phyloP scores from a whole-genome alignment of 2,113 vertebrate genomes.

The Chrysemys picta region DNA sequence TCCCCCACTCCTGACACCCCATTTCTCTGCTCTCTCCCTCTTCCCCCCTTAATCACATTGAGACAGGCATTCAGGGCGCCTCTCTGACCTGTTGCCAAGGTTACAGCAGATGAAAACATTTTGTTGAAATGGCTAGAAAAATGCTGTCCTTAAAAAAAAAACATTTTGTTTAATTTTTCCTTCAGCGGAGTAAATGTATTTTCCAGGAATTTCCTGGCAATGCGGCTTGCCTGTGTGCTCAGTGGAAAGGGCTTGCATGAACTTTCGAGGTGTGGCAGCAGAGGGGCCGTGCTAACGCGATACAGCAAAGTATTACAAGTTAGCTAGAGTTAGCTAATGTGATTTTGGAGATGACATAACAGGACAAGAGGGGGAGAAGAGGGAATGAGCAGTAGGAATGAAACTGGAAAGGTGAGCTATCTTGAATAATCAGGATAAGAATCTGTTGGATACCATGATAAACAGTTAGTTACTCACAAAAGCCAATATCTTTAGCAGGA shows the following conservation, averaged over 20 bases:
- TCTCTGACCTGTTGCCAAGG: conserved; percentile 61
- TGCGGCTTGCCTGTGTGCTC: neutral
- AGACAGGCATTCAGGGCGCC: conserved; percentile 53
- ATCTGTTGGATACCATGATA: neutral
- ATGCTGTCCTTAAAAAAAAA: conserved; percentile 25
- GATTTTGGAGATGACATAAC: neutral
- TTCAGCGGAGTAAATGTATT: neutral
- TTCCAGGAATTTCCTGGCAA: neutral
- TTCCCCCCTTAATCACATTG: conserved; percentile 48
- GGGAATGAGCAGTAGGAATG: neutral
- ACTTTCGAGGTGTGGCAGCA: neutral
- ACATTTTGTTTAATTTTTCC: conserved; percentile 22
- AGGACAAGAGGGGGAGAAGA: neutral
- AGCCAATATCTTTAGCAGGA: neutral
- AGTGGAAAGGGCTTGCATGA: rapidly evolving
- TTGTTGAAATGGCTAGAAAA: conserved; percentile 50
- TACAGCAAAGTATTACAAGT: neutral
- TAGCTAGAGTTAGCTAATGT: neutral
- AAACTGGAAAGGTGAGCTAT: neutral
- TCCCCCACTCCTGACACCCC: neutral
- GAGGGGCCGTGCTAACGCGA: rapidly evolving
- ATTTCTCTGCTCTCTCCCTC: neutral
- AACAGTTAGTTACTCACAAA: neutral
- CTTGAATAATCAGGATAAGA: conserved; percentile 10
- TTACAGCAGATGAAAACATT: conserved; percentile 60